Base-by-base conservation (phyloP, 2,797 vertebrate genomes). In the Carapus acus region DNA sequence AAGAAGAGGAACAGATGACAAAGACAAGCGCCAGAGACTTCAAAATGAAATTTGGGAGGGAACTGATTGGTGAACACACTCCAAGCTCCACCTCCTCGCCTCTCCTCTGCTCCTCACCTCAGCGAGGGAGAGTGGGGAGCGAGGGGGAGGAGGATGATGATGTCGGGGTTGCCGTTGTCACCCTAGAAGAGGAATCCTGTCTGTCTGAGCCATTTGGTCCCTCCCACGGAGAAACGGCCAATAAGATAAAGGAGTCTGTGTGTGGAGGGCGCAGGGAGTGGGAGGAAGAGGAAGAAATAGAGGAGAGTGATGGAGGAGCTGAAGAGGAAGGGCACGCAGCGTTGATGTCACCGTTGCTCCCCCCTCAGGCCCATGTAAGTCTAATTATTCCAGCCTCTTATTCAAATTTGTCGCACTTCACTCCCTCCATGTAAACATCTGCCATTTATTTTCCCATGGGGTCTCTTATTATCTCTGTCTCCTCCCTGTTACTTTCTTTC, bases 101-200 rank as follows among this genome's bases (percentile, higher is more conserved):
- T 6, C 63, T 67, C 17, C 27, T 68, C 43, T 41, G 53, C 39
- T 65, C 60, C 2, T 58, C 58, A n/a, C 58, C 57, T 9, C 52
- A 19, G 12, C 38, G 21, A 4, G 59, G 16, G 20, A 2, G n/a
- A 43, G 19, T 1, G 12, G 15, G 54, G 29, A 19, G 34, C 3
- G 48, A 54, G 15, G 24, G 9, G 24, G 24, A 27, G 8, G 71
- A 70, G 42, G 77, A 76, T 2, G 75, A 74, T 1, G 71, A 77
- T 20, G 56, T 69, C 21, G 49, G 61, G 4, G 67, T 78, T 0
- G 18, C 67, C 51, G 68, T 81, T 0, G 54, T 77, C 3, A 77
- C 79, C 5, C 37, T 62, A 0, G 76, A 70, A 51, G 76, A 77
- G 0, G 73, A 77, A 22, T 78, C 79, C n/a, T 77, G 76, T 48